Evolutionary conservation across 2,888 invertebrate species (phyloP), one percentile per base, ranked within the genome.

Genomic region (Tholera decimalis): DNA sequence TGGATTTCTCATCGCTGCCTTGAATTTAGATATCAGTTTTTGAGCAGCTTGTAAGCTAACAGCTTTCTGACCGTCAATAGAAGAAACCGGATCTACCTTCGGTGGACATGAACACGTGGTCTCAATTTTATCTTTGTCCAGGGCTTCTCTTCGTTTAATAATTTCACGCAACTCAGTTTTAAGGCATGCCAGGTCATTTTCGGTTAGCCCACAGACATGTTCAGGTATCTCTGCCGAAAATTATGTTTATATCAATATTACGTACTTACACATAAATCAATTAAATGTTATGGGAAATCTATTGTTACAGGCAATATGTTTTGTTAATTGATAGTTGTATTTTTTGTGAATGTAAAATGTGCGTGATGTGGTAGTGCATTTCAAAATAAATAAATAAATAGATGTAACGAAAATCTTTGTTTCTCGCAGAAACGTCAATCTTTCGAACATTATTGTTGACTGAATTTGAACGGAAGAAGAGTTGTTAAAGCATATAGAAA

Each of bases 141-240:
- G 33, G 1, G 47, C 0, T 63, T 43, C 15, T 51, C 47, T 50
- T 49, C 67, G 26, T 54, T 74, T 26, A 44, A 65, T 54, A 7
- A 50, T 28, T 37, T 62, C n/a, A 3, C 3, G 8, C 49, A 65
- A 50, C 41, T 46, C 57, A 9, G 2, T 2, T 39, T 30, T 55
- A 3, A 66, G 15, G 1, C 37, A 18, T 28, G 0, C 11, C 30
- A 66, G 24, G 46, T 44, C 7, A 8, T 15, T 9, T 8, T 33
- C n/a, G 33, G 30, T 50, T 33, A 50, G 8, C 15, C 49, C 49
- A 22, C 18, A 50, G 15, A 20, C 15, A 6, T 30, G 1, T 20
- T 20, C 8, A 20, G 49, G 49, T 50, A 50, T 50, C 8, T 15
- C 49, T 50, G 49, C 13, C 30, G 33, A 50, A 20, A 33, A 50